Evolutionary conservation across 2,888 invertebrate genomes (phyloP), one percentile per base, ranked within the genome.

Genomic region (Drosophila mayaguana): DNA sequence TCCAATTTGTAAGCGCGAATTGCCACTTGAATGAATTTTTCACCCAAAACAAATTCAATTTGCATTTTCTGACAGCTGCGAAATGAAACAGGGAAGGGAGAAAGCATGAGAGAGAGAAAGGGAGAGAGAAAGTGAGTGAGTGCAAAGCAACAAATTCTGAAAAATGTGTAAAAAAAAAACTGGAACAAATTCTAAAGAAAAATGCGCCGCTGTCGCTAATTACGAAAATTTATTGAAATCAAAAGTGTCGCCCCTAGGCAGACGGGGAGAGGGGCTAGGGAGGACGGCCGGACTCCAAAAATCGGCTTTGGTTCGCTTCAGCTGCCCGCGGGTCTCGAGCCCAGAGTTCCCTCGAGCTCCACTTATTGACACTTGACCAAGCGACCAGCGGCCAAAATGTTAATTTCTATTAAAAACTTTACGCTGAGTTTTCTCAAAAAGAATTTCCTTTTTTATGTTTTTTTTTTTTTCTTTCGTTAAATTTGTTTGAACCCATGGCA

Each of bases 391-490:
- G 74, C 81, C 80, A 82, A 86, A 83, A 86, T 84, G 84, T 76
- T 84, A 86, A 84, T 86, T 84, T 82, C 84, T 86, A 83, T 86
- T 86, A 86, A 82, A 86, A 84, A 84, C 80, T 86, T 84, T 83
- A 73, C 72, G 56, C 67, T 62, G 64, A 81, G 57, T 78, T 85
- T 83, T 77, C 69, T 66, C 77, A 64, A 73, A 81, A 80, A 78
- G 66, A 81, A 73, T 75, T 75, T 61, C 53, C 9, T 18, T 50
- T 61, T 62, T 16, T 36, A 6, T 46, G 50, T 9, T 28, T 64
- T 63, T 72, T 54, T 22, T 75, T 76, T 72, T 61, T 42, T 50
- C 18, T 75, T 43, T 55, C 63, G 67, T 60, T 62, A 71, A 80
- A 64, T 82, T 81, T 60, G 81, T 81, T 83, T 84, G 81, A 83